Evolutionary conservation across 2,888 invertebrate species (phyloP).

Genomic region (Sinohyriopsis cumingii): DNA sequence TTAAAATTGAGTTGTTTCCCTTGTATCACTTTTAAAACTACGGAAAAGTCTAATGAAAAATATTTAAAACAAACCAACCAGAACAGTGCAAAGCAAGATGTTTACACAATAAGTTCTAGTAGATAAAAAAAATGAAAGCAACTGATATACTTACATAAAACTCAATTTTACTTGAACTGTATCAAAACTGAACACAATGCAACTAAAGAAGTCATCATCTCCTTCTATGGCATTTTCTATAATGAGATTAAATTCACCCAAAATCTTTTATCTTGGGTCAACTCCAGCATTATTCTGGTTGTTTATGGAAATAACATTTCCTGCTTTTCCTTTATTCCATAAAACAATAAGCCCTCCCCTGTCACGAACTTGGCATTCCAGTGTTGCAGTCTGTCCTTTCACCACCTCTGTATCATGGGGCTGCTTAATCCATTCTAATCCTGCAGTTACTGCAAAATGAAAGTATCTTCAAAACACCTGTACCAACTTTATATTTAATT

Average conservation of each 20-base stretch:
- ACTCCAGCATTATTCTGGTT: conserved; percentile 13
- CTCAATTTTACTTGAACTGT: conserved; percentile 35
- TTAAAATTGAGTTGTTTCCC: conserved; percentile 17
- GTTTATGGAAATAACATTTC: conserved; percentile 35
- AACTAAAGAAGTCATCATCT: conserved; percentile 45
- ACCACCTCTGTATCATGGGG: conserved; percentile 24
- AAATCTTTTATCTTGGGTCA: conserved; percentile 28
- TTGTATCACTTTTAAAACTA: background rate
- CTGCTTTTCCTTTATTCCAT: conserved; percentile 40
- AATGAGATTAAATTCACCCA: conserved; percentile 37
- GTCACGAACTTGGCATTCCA: conserved; percentile 32
- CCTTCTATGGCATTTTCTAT: conserved; percentile 36
- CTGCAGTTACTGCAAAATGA: background rate
- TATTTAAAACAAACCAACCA: too few species aligned
- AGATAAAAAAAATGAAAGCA: too few species aligned
- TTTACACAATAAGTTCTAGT: too few species aligned
- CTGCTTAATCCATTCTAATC: conserved; percentile 20
- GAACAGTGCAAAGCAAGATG: too few species aligned
- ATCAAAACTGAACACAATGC: conserved; percentile 39
- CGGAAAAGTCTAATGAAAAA: too few species aligned
- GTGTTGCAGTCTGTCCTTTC: conserved; percentile 33
- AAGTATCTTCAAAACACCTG: too few species aligned
- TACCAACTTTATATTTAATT: too few species aligned
- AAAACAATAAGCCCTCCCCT: conserved; percentile 8
- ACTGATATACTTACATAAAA: conserved; percentile 41